Conservation (phyloP, 2,888 invertebrate species). For the Portevinia maculata region DNA sequence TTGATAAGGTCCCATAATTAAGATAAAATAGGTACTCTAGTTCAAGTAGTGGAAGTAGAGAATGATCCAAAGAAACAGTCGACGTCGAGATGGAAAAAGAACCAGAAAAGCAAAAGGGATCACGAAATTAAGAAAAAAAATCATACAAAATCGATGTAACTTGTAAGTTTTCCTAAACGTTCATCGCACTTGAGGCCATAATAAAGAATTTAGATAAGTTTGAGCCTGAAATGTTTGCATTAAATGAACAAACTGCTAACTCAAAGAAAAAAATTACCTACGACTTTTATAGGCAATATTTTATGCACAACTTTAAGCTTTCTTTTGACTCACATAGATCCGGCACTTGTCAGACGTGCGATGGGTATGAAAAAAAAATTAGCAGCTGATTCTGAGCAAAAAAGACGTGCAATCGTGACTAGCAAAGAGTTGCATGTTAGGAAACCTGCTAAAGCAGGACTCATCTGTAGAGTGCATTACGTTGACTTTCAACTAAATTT, state of each 20-base stretch:
- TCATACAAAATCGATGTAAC: no score
- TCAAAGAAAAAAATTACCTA: slow-evolving; percentile 20
- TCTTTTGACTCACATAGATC: slow-evolving; percentile 29
- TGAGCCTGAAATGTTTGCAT: slow-evolving; percentile 12
- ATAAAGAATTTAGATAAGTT: background rate
- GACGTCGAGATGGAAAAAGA: no score
- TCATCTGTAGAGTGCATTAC: slow-evolving; percentile 44
- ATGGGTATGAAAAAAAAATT: slow-evolving; percentile 25
- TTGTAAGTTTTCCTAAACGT: background rate
- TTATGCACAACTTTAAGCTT: slow-evolving; percentile 16
- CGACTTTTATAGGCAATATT: slow-evolving; percentile 27
- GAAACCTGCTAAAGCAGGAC: slow-evolving; percentile 21
- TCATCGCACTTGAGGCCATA: background rate
- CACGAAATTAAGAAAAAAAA: no score
- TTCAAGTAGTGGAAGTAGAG: no score
- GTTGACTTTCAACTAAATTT: slow-evolving; percentile 51
- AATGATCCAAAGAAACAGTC: no score
- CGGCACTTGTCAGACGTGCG: slow-evolving; percentile 33
- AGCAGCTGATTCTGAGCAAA: slow-evolving; percentile 12
- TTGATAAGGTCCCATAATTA: no score
- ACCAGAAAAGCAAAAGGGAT: no score
- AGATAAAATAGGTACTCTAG: no score
- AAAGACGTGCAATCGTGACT: slow-evolving; percentile 8
- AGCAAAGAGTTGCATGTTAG: slow-evolving; percentile 17
- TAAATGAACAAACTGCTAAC: slow-evolving; percentile 29